Base-by-base conservation (phyloP, 2,888 invertebrate genomes). In the Mythimna lalbum region DNA sequence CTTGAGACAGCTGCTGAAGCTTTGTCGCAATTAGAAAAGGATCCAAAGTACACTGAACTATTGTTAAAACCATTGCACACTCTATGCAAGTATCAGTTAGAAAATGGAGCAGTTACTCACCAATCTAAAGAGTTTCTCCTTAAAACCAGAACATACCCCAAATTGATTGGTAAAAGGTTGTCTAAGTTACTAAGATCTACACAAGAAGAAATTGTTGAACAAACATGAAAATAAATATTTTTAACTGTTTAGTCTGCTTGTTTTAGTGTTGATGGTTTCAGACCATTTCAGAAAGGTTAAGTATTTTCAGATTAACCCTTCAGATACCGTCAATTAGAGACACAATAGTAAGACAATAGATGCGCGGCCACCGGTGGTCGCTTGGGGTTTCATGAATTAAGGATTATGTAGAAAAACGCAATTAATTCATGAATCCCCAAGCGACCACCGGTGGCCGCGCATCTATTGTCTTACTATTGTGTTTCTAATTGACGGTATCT, bases 71-170 rank as follows among this genome's bases (percentile, higher is more conserved):
- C 99, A 0, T 93, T 99, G 78, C 97, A 98, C 85, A 97, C 98
- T 52, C 94, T 99, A 53, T 99, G 99, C 92, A 96, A 97, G 90
- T 98, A 97, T 94, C 99, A 99, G 90, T 92, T 99, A 72, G 96
- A 98, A 82, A 98, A 99, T 95, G 99, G 99, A 17, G 99, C 99
- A 47, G 98, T 99, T 0, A 98, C 98, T 53, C 99, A 99, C 93
- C 98, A 99, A 88, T 99, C 99, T 84, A 99, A 98, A 94, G 98
- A 99, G 90, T 98, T 97, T 94, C 96, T 98, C 81, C 97, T 99
- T 67, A 98, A 97, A 93, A 98, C 97, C 81, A 97, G 97, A 88
- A 96, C 96, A 81, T 98, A 98, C 94, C 98, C 98, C 2, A 98
- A 98, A 90, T 93, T 97, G 70, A 97, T 98, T 86, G 98, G 98